A percentile compares a stretch with the other conserved stretches of the same genome.
phyloP scores from a whole-genome alignment of 2,797 vertebrate species.

The Myotis daubentonii region DNA sequence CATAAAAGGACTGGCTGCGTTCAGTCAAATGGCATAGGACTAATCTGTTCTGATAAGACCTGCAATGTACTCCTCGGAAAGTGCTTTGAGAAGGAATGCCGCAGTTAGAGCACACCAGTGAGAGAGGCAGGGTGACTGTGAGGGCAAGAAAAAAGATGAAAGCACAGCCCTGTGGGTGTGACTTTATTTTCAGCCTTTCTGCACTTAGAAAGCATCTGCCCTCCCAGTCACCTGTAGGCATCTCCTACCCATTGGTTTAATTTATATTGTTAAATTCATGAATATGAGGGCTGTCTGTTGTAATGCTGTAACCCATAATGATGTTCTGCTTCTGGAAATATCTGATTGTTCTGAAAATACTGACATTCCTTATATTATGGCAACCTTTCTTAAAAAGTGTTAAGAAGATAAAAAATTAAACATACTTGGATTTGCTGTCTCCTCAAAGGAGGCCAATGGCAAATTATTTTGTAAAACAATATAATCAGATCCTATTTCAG shows the following conservation, averaged over 20 bases:
- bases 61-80: neutral
- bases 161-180: neutral
- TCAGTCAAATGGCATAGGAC: neutral
- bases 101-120: neutral
- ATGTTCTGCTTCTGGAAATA: constrained; percentile 17
- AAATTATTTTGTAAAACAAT: constrained; percentile 6
- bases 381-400: constrained; percentile 1
- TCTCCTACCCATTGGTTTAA: neutral
- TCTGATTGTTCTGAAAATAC: constrained; percentile 32
- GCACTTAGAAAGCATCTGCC: neutral
- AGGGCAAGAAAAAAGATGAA: neutral
- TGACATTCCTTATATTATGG: neutral
- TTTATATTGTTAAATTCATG: neutral
- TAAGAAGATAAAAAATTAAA: constrained; percentile 23
- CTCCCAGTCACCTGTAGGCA: neutral
- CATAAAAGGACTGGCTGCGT: neutral
- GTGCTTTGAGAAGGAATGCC: neutral
- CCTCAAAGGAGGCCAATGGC: neutral
- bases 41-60: neutral
- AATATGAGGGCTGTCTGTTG: neutral
- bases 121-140: neutral
- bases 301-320: neutral
- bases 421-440: neutral
- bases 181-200: neutral
- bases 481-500: constrained; percentile 16